Percentiles rank a stretch among this genome's conserved stretches.
These are phyloP conservation scores for Macrophya alboannulata DNA, from an alignment of 2,888 invertebrate species.

Conservation along the genomic window DNA sequence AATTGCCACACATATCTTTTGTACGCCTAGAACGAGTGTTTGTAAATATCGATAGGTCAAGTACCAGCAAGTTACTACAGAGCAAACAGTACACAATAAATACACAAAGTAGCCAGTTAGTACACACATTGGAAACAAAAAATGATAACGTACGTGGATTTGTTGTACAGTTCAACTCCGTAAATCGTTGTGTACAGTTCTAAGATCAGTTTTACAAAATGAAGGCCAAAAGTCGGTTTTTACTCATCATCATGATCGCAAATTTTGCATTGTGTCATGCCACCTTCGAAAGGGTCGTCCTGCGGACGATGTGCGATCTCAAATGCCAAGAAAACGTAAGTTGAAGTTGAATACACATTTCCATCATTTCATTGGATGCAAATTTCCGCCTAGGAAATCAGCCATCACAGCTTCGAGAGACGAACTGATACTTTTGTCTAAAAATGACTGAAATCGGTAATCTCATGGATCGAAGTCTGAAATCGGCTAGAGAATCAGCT, in stretches of 20 bases:
- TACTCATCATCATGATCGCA: background rate
- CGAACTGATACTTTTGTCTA: too few relatives aligned
- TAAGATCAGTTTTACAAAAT: background rate
- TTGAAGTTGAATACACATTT: background rate
- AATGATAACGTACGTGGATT: constrained; percentile 25
- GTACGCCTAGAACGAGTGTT: constrained; percentile 1
- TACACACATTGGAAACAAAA: background rate
- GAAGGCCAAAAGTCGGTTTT: background rate
- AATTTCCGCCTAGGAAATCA: background rate
- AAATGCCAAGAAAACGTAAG: background rate
- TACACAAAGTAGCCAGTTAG: background rate
- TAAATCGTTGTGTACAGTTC: background rate
- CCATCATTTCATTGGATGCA: background rate
- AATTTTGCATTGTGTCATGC: background rate
- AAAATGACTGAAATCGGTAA: too few relatives aligned
- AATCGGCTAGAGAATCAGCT: background rate
- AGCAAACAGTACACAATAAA: background rate
- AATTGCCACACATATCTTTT: background rate
- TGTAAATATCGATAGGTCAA: constrained; percentile 37
- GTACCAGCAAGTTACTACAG: background rate
- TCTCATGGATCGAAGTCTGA: too few relatives aligned
- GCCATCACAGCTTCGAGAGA: background rate
- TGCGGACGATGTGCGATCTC: background rate
- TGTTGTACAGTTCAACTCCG: background rate
- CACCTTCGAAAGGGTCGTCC: background rate